phyloP scores from a whole-genome alignment of 2,797 vertebrate species.

The Australoheros facetus region DNA sequence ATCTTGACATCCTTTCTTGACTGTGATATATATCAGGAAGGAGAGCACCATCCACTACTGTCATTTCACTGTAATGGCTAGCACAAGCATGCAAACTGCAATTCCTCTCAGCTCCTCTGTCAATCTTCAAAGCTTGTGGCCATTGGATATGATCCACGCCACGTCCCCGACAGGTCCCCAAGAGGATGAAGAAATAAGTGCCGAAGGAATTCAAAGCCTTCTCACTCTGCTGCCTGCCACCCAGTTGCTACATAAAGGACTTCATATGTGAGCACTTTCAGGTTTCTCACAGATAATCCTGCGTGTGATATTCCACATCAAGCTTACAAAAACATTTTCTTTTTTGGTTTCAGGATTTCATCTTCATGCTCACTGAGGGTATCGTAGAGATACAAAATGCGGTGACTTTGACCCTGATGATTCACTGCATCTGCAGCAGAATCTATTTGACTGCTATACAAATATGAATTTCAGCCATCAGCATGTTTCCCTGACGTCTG shows the following conservation, averaged over 20 bases:
- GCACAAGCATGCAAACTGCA: slow-evolving; percentile 32
- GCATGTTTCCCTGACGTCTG: slow-evolving; percentile 46
- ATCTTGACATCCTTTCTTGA: slow-evolving; percentile 56
- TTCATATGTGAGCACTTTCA: slow-evolving; percentile 51
- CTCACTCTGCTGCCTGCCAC: slow-evolving; percentile 39
- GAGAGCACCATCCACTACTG: slow-evolving; percentile 5
- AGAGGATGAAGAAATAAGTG: slow-evolving; percentile 70
- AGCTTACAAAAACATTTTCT: slow-evolving; percentile 4
- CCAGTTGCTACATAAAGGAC: slow-evolving; percentile 34
- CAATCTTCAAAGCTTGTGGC: slow-evolving; percentile 53
- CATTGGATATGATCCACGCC: slow-evolving; percentile 54
- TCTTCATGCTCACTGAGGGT: slow-evolving; percentile 1
- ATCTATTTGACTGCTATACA: slow-evolving; percentile 24
- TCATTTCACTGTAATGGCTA: slow-evolving; percentile 28
- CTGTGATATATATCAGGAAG: slow-evolving; percentile 45
- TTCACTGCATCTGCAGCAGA: slow-evolving; percentile 36
- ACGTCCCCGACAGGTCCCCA: slow-evolving; percentile 58
- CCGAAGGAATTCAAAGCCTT: slow-evolving; percentile 66
- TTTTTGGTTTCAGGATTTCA: background rate
- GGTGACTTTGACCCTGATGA: slow-evolving; percentile 34
- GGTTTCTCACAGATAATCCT: slow-evolving; percentile 13
- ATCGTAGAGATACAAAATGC: slow-evolving; percentile 7
- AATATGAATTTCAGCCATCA: slow-evolving; percentile 49
- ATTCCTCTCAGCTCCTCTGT: slow-evolving; percentile 52
- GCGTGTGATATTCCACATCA: slow-evolving; percentile 25